These are phyloP conservation scores for Hippocampus mohnikei DNA, from an alignment of 2,113 vertebrate genomes.

Conservation along the genomic window DNA sequence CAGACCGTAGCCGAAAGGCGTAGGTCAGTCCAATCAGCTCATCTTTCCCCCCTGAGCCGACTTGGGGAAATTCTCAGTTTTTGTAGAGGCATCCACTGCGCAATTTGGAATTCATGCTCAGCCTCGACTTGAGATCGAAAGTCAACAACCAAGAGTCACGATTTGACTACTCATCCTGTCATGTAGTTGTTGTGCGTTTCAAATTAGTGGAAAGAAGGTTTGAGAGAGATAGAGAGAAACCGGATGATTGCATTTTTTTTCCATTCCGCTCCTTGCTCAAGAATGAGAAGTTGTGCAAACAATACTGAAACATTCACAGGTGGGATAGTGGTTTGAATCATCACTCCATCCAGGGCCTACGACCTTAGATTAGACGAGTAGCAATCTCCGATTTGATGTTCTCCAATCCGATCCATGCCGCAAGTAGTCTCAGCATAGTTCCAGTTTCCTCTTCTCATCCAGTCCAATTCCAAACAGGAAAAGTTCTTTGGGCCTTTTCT, in stretches of 20 bases:
- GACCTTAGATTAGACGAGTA: conserved; percentile 10
- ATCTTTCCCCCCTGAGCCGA: neutral
- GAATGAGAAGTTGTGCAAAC: too few species aligned
- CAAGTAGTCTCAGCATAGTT: conserved; percentile 35
- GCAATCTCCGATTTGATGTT: conserved; percentile 21
- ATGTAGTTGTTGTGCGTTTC: neutral
- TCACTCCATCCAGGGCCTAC: neutral
- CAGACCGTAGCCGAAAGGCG: neutral
- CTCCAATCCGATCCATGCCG: conserved; percentile 28
- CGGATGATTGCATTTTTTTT: too few species aligned
- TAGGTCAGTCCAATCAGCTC: neutral
- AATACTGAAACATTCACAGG: too few species aligned
- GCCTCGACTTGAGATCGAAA: neutral
- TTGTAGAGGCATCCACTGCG: neutral
- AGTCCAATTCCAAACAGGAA: conserved; percentile 50
- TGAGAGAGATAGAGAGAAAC: too few species aligned
- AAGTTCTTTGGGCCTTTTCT: conserved; percentile 42
- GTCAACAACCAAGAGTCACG: neutral
- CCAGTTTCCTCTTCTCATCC: conserved; percentile 18
- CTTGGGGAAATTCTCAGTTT: neutral
- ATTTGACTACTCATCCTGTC: neutral
- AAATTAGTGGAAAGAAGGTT: neutral
- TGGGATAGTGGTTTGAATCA: neutral
- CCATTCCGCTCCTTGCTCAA: too few species aligned
- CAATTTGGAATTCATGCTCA: neutral